Percentiles rank a stretch among this genome's conserved stretches.
Conservation (phyloP, 2,113 vertebrate genomes). For the Percina caprodes region DNA sequence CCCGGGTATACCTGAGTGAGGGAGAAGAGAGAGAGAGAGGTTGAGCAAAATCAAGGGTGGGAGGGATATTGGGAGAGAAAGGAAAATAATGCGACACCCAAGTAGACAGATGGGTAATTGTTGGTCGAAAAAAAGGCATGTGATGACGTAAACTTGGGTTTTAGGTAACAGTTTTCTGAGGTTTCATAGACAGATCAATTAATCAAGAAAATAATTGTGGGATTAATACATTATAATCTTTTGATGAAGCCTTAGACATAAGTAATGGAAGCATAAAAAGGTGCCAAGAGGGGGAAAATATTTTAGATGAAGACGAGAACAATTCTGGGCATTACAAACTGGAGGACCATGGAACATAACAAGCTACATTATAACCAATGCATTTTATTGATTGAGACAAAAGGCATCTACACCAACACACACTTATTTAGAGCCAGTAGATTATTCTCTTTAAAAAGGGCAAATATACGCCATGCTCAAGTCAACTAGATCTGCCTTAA, state of each 20-base stretch:
- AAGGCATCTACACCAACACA: background rate
- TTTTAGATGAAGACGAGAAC: background rate
- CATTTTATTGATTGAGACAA: background rate
- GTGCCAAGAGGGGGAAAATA: too few relatives aligned
- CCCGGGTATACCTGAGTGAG: slow-evolving; percentile 93
- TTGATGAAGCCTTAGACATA: background rate
- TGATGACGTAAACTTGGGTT: background rate
- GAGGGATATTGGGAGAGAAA: background rate
- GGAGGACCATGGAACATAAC: background rate
- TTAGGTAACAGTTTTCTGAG: background rate
- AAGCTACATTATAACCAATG: background rate
- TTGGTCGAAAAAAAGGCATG: background rate
- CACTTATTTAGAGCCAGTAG: background rate
- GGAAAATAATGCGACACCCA: background rate
- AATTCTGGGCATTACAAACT: background rate
- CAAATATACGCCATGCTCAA: too few relatives aligned
- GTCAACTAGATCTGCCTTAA: background rate
- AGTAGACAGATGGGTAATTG: background rate
- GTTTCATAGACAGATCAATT: background rate
- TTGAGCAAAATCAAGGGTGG: background rate
- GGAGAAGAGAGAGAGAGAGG: background rate
- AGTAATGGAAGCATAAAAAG: background rate
- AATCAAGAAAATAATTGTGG: background rate
- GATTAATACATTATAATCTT: background rate
- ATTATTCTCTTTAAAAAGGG: background rate